Evolutionary conservation across 2,888 invertebrate species (phyloP), one percentile per base, ranked within the genome.

Genomic region (Nephrotoma appendiculata): DNA sequence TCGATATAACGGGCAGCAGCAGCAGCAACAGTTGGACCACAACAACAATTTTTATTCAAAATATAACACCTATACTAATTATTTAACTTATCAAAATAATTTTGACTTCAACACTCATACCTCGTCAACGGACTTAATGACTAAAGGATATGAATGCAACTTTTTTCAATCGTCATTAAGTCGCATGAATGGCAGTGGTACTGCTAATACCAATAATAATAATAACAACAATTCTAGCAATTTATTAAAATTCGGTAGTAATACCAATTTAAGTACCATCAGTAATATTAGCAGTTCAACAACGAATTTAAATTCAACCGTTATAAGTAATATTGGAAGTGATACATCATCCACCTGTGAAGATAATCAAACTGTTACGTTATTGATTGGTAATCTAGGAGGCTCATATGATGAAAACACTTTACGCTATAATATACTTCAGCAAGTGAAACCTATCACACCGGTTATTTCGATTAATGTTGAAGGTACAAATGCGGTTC

Each of bases 321-420:
- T 41, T 43, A 42, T 43, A 42, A 84, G 84, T 84, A 43, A 41
- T 15, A 9, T 31, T 71, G 84, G 84, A 7, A 84, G 84, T 84
- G 84, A 84, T 12, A 84, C 43, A 42, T 85, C 85, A 9, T 44
- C 19, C 9, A 84, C n/a, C 41, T n/a, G 42, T 84, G 85, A 85
- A 41, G 86, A 52, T 86, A 52, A 86, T 57, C 31, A 86, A 86
- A 11, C 84, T 0, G 89, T 92, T 11, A 91, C 91, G 0, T 87
- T 92, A 87, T 92, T 91, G 88, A 91, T 92, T 2, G 91, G 91
- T 71, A 92, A 92, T 88, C 88, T 92, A 86, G 92, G 92, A 88
- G 91, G 91, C 87, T 90, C 91, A 19, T 89, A 91, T 89, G 92
- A 92, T 87, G 92, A 92, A 87, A 86, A 88, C 12, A 91, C 89